Evolutionary conservation across 1,140 invertebrate genomes (phyloP).

Genomic region (Drosophila sucinea): DNA sequence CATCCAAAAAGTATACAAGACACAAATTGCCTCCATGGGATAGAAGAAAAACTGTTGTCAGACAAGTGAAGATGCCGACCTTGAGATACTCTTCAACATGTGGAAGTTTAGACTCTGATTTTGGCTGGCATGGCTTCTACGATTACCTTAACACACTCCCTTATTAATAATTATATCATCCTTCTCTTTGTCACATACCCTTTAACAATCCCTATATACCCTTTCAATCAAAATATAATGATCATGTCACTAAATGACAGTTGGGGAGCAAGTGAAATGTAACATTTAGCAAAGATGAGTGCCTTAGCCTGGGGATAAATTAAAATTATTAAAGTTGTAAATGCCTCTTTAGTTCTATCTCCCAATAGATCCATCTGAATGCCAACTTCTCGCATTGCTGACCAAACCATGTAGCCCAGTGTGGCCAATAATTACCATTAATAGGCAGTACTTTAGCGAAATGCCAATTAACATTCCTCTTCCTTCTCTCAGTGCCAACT

Average conservation of each 20-base stretch:
- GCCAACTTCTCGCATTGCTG: neutral
- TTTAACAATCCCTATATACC: neutral
- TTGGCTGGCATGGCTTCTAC: too few species aligned
- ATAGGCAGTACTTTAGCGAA: neutral
- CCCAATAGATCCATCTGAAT: neutral
- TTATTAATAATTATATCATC: too few species aligned
- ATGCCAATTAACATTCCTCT: neutral
- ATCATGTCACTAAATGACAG: neutral
- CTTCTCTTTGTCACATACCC: neutral
- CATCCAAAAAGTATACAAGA: slow-evolving; percentile 41
- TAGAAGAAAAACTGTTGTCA: slow-evolving; percentile 17
- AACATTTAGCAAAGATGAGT: neutral
- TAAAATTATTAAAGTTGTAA: slow-evolving; percentile 5
- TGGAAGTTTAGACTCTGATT: neutral
- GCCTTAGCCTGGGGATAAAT: neutral
- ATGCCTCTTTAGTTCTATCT: neutral
- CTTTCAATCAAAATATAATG: neutral
- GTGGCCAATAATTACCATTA: neutral
- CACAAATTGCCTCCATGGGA: slow-evolving; percentile 54
- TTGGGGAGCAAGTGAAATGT: neutral
- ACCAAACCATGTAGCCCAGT: neutral
- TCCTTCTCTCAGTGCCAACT: neutral
- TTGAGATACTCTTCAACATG: neutral
- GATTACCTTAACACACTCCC: too few species aligned
- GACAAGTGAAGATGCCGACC: neutral